Evolutionary conservation across 2,888 invertebrate genomes (phyloP).

Genomic region (Bellardia pandia): DNA sequence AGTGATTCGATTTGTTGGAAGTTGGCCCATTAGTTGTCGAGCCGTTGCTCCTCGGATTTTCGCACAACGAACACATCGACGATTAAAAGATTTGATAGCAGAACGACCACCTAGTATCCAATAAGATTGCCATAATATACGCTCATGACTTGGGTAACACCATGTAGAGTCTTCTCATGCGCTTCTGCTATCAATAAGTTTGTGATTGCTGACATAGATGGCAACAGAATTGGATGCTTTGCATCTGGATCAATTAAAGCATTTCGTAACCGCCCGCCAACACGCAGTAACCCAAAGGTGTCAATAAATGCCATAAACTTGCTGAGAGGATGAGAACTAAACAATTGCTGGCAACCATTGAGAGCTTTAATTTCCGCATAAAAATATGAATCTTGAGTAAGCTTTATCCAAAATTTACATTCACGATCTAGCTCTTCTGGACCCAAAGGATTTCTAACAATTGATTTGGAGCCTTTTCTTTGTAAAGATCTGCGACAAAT

Average conservation of each 20-base stretch:
- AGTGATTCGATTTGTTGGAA: constrained; percentile 52
- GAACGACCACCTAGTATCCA: background rate
- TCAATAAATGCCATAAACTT: constrained; percentile 38
- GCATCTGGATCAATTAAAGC: no score
- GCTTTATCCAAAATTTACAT: constrained; percentile 33
- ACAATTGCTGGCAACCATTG: background rate
- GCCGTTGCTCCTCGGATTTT: constrained; percentile 42
- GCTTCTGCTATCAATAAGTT: no score
- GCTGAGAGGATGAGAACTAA: constrained; percentile 30
- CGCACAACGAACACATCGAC: constrained; percentile 45
- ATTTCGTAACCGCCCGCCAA: no score
- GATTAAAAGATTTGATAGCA: constrained; percentile 36
- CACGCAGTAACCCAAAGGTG: background rate
- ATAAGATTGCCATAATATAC: no score
- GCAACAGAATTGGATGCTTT: no score
- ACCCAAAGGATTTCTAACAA: background rate
- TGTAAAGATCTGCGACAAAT: constrained; percentile 1
- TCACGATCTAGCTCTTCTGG: constrained; percentile 1
- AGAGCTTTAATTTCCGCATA: constrained; percentile 22
- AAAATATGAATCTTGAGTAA: constrained; percentile 34
- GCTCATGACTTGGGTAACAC: no score
- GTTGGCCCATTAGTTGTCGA: constrained; percentile 66
- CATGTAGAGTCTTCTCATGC: no score
- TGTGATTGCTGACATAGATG: no score
- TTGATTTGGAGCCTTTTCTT: background rate